phyloP scores from a whole-genome alignment of 2,888 invertebrate genomes.

The Synergus umbraculus region DNA sequence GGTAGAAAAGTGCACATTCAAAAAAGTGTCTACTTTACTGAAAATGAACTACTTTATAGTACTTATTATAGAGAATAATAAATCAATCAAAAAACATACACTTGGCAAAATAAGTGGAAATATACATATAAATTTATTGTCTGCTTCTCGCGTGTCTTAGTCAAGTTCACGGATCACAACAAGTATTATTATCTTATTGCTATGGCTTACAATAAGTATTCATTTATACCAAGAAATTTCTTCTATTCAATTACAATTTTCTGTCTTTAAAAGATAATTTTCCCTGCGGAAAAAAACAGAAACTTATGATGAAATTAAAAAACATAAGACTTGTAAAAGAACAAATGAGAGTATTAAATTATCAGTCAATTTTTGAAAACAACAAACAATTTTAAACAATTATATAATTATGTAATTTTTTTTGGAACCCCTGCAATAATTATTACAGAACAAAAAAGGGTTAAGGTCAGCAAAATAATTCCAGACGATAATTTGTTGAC shows the following conservation, averaged over 20 bases:
- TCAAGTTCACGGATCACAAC: too few species aligned
- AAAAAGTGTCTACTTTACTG: background rate
- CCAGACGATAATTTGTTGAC: background rate
- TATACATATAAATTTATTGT: too few species aligned
- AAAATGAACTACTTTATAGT: too few species aligned
- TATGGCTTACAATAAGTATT: background rate
- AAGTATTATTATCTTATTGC: too few species aligned
- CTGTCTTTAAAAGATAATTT: background rate
- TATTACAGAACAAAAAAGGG: background rate
- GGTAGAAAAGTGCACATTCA: background rate
- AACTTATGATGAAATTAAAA: background rate
- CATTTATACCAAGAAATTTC: background rate
- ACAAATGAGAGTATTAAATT: too few species aligned
- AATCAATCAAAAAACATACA: background rate
- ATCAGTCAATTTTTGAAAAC: too few species aligned
- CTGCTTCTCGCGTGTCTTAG: too few species aligned
- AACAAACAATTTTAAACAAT: too few species aligned
- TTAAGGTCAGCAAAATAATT: background rate
- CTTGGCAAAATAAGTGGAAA: background rate
- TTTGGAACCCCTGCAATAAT: background rate
- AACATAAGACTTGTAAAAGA: background rate
- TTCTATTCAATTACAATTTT: background rate
- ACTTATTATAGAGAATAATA: background rate
- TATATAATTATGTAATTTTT: background rate
- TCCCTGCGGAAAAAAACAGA: background rate